Evolutionary conservation across 2,797 vertebrate genomes (phyloP).

Genomic region (Pitangus sulphuratus): DNA sequence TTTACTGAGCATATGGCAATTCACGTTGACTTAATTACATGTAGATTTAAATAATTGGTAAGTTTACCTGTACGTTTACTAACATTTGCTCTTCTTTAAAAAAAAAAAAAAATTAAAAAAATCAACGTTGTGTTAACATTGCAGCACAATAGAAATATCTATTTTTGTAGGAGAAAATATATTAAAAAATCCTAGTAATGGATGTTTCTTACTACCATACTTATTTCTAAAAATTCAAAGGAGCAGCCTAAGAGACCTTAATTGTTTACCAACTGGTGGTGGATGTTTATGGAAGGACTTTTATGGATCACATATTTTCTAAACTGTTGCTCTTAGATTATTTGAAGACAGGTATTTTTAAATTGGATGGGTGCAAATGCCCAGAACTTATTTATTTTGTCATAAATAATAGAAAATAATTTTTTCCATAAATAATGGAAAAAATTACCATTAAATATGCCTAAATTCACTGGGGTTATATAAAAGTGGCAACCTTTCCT

Average conservation of each 20-base stretch:
- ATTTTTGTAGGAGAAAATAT: neutral
- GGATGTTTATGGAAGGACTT: neutral
- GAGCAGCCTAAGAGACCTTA: neutral
- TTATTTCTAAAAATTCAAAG: neutral
- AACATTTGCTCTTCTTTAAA: neutral
- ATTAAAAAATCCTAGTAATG: neutral
- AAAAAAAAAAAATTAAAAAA: neutral
- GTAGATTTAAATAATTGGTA: constrained; percentile 28
- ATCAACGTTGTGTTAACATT: neutral
- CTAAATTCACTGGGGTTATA: neutral
- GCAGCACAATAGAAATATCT: neutral
- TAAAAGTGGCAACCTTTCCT: neutral
- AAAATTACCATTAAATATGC: neutral
- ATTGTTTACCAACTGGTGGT: neutral
- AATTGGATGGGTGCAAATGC: neutral
- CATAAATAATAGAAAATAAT: neutral
- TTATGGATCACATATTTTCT: neutral
- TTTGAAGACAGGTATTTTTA: neutral
- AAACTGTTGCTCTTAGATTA: neutral
- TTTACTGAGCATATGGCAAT: constrained; percentile 18
- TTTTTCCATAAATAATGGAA: neutral
- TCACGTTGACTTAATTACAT: constrained; percentile 39
- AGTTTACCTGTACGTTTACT: constrained; percentile 7
- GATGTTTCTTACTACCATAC: neutral
- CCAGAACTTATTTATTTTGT: neutral